Conservation (phyloP, 2,797 vertebrate species). For the Periparus ater region DNA sequence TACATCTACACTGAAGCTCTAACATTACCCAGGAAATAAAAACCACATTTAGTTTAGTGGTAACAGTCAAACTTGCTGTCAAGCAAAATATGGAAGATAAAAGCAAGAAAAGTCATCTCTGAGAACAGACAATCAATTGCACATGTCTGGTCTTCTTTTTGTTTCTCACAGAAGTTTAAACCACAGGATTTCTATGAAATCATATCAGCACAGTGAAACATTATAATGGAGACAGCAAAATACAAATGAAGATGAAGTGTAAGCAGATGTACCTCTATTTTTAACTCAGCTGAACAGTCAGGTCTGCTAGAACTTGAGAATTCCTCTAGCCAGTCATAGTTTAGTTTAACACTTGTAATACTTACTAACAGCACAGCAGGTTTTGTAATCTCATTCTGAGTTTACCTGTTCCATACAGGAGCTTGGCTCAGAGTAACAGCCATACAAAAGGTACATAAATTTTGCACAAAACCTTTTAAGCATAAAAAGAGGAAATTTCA, state of each 20-base stretch:
- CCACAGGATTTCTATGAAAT: slow-evolving; percentile 41
- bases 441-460: neutral
- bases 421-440: neutral
- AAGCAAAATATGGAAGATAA: slow-evolving; percentile 12
- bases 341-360: neutral
- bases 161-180: slow-evolving; percentile 25
- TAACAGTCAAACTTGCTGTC: slow-evolving; percentile 5
- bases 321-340: neutral
- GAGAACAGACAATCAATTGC: slow-evolving; percentile 44
- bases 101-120: neutral
- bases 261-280: slow-evolving; percentile 30
- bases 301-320: neutral
- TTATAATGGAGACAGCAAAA: neutral
- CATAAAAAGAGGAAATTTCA: neutral
- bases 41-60: neutral
- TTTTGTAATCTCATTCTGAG: neutral
- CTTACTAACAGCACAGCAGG: neutral
- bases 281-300: neutral
- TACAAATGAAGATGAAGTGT: slow-evolving; percentile 24
- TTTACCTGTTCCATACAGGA: neutral
- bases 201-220: neutral
- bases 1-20: neutral
- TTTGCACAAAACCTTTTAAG: neutral
- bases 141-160: neutral
- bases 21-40: slow-evolving; percentile 12